phyloP scores from a whole-genome alignment of 2,888 invertebrate species.

The Mantis religiosa region DNA sequence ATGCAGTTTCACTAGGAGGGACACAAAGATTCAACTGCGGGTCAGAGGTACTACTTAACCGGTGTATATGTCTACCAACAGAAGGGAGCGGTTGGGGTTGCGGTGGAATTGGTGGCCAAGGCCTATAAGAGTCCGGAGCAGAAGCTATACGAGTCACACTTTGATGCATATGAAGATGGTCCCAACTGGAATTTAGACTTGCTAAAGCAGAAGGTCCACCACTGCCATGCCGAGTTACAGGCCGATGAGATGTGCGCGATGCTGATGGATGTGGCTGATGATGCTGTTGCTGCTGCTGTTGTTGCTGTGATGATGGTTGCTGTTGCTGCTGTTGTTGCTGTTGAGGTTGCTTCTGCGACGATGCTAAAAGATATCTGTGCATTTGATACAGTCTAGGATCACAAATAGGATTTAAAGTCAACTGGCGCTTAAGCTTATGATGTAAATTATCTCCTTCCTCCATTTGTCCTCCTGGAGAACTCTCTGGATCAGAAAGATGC shows the following conservation, averaged over 20 bases:
- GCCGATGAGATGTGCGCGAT: conserved; percentile 33
- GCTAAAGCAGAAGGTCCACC: conserved; percentile 10
- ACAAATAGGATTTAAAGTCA: conserved; percentile 75
- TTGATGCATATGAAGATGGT: conserved; percentile 44
- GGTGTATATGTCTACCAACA: conserved; percentile 45
- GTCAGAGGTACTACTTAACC: conserved; percentile 55
- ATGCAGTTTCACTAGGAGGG: conserved; percentile 35
- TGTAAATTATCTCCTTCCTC: conserved; percentile 58
- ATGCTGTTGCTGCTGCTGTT: conserved; percentile 24
- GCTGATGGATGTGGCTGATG: conserved; percentile 33
- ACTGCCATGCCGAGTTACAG: conserved; percentile 27
- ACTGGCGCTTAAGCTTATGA: conserved; percentile 71
- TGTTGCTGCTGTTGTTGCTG: conserved; percentile 37
- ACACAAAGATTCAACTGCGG: conserved; percentile 58
- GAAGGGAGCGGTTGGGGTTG: conserved; percentile 37
- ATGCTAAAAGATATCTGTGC: conserved; percentile 35
- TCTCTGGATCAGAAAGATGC: conserved; percentile 41
- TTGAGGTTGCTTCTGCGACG: conserved; percentile 33
- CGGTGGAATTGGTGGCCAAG: conserved; percentile 40
- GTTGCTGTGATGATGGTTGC: conserved; percentile 32
- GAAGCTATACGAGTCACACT: conserved; percentile 70
- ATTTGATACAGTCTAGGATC: conserved; percentile 65
- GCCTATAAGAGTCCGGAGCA: conserved; percentile 61
- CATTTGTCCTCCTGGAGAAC: conserved; percentile 7
- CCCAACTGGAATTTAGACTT: conserved; percentile 36